Conservation (phyloP, 2,888 invertebrate species). For the Protula sp. region DNA sequence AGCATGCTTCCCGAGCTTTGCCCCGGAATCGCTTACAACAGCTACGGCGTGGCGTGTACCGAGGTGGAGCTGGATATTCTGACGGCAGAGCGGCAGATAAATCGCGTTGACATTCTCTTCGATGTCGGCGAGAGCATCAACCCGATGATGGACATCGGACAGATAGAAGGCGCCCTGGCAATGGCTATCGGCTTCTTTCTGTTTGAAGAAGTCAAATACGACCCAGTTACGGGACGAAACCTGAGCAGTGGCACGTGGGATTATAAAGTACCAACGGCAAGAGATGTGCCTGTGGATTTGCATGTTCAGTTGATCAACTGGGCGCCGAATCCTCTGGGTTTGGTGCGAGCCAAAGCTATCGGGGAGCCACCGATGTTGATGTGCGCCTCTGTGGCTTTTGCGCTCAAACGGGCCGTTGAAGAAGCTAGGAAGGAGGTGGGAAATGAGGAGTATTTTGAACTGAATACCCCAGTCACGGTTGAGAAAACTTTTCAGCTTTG, state of each 20-base stretch:
- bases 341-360: constrained; percentile 32
- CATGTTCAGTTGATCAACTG: constrained; percentile 37
- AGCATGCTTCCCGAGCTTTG: too few relatives aligned
- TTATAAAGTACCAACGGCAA: constrained; percentile 28
- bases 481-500: background rate
- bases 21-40: too few relatives aligned
- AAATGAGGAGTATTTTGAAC: background rate
- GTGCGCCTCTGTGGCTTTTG: background rate
- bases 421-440: background rate
- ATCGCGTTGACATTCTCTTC: constrained; percentile 41
- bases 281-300: constrained; percentile 43
- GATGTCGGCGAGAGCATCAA: constrained; percentile 45
- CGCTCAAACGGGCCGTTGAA: background rate
- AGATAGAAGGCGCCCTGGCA: constrained; percentile 66
- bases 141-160: constrained; percentile 53
- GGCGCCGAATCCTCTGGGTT: constrained; percentile 36
- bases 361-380: background rate
- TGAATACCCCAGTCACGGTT: background rate
- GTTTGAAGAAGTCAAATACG: constrained; percentile 66
- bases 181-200: constrained; percentile 74
- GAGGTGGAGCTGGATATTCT: constrained; percentile 75
- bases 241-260: constrained; percentile 74
- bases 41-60: constrained; percentile 47
- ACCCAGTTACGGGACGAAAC: constrained; percentile 63
- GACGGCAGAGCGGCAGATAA: constrained; percentile 63